These are phyloP conservation scores for Lathronympha strigana DNA, from an alignment of 2,888 invertebrate species.

Conservation along the genomic window DNA sequence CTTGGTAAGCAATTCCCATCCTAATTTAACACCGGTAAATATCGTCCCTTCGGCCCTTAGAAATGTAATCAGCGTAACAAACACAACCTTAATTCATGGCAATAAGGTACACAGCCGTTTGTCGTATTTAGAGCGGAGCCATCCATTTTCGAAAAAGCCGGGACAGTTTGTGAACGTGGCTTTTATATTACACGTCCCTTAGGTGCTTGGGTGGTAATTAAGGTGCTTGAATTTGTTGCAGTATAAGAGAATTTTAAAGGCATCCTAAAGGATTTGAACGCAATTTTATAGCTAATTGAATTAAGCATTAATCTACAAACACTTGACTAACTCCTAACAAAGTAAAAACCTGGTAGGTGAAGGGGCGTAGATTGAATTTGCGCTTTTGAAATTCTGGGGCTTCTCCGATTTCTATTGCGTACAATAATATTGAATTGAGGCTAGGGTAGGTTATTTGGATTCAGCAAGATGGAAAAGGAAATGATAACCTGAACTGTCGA, in stretches of 20 bases:
- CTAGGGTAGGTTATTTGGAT: no score
- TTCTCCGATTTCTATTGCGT: no score
- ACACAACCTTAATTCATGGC: background rate
- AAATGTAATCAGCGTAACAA: background rate
- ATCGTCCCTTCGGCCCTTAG: constrained; percentile 28
- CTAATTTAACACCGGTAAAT: constrained; percentile 33
- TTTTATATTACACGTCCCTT: constrained; percentile 33
- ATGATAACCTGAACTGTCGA: no score
- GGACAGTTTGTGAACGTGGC: constrained; percentile 22
- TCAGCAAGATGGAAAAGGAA: no score
- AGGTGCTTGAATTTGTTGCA: constrained; percentile 18
- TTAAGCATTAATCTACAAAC: no score
- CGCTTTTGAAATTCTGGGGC: no score
- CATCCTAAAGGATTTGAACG: background rate
- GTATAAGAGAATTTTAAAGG: constrained; percentile 14
- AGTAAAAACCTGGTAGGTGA: background rate
- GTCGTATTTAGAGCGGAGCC: background rate
- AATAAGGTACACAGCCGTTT: background rate
- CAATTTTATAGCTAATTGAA: background rate
- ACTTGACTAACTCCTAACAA: background rate
- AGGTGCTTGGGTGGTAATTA: constrained; percentile 28
- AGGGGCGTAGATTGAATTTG: no score
- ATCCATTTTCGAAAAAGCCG: constrained; percentile 20
- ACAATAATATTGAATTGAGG: no score
- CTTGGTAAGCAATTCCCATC: background rate